These are phyloP conservation scores for Mythimna loreyi DNA, from an alignment of 2,888 invertebrate genomes.

Conservation along the genomic window DNA sequence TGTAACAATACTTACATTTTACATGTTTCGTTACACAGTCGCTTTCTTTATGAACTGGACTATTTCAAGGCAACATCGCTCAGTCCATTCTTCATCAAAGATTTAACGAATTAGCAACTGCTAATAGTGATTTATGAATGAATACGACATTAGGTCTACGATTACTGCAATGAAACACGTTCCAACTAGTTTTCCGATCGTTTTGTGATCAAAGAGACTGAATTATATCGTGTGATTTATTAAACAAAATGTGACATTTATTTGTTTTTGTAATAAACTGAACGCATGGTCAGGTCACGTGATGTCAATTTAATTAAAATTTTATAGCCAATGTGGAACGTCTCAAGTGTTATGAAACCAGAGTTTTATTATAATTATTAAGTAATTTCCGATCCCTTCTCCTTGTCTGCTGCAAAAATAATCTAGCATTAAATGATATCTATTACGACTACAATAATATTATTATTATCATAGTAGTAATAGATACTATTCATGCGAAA, in stretches of 20 bases:
- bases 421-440: too few relatives aligned
- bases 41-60: neutral
- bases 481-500: too few relatives aligned
- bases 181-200: conserved; percentile 6
- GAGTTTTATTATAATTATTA: too few relatives aligned
- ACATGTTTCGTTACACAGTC: neutral
- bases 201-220: neutral
- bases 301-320: neutral
- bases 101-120: neutral
- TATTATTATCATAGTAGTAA: too few relatives aligned
- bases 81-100: neutral
- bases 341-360: too few relatives aligned
- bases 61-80: neutral
- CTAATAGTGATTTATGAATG: conserved; percentile 25
- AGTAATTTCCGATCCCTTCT: too few relatives aligned
- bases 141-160: conserved; percentile 9
- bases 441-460: too few relatives aligned
- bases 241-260: neutral
- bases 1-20: too few relatives aligned
- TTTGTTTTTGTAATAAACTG: neutral
- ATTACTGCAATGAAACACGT: conserved; percentile 30
- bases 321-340: neutral
- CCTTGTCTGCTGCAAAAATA: too few relatives aligned
- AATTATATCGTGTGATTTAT: conserved; percentile 2
- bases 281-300: neutral